phyloP scores from a whole-genome alignment of 2,888 invertebrate genomes.

The Hecatera dysodea region DNA sequence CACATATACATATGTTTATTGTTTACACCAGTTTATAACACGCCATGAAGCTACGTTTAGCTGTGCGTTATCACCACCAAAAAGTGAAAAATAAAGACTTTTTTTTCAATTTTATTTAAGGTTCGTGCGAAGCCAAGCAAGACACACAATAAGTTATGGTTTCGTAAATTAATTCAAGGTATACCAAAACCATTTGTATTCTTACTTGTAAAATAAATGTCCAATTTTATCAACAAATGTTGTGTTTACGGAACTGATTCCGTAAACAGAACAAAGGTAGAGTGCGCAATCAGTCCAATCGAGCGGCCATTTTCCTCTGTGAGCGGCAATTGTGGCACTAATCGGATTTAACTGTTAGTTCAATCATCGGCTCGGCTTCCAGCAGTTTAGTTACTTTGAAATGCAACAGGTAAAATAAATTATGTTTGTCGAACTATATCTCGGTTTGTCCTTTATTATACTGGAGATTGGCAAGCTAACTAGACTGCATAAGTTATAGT shows the following conservation, averaged over 20 bases:
- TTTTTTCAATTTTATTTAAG: no score
- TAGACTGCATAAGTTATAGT: not conserved
- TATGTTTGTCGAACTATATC: conserved; percentile 3
- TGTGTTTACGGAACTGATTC: no score
- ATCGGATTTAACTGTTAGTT: conserved; percentile 41
- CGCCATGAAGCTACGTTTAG: no score
- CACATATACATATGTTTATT: no score
- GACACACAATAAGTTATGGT: no score
- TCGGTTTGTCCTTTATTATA: not conserved
- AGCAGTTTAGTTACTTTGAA: conserved; percentile 3
- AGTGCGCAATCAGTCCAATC: conserved; percentile 30
- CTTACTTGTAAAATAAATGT: not conserved
- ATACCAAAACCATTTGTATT: no score
- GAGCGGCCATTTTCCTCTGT: conserved; percentile 24
- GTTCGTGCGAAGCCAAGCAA: no score
- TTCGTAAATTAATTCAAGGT: no score
- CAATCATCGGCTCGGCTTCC: conserved; percentile 31
- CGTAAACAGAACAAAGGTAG: not conserved
- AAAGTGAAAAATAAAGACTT: no score
- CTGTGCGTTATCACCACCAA: no score
- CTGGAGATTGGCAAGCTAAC: not conserved
- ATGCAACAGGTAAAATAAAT: conserved; percentile 20
- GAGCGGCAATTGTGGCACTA: conserved; percentile 32
- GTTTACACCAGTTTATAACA: no score
- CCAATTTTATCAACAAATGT: not conserved